Percentiles rank a stretch among this genome's conserved stretches.
These are phyloP conservation scores for Cottoperca gobio DNA, from an alignment of 2,797 vertebrate genomes.

Conservation along the genomic window DNA sequence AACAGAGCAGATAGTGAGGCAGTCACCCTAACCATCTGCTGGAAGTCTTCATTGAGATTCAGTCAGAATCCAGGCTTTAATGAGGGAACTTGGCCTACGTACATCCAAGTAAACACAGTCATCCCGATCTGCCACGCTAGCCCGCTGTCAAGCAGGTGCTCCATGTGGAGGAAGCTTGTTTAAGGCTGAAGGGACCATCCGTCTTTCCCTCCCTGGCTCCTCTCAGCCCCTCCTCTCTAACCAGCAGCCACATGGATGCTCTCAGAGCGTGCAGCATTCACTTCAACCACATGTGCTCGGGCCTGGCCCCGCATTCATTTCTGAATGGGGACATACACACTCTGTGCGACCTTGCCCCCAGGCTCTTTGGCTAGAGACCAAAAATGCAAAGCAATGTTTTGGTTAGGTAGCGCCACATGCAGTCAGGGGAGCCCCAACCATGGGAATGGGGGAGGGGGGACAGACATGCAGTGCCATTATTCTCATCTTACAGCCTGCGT, in stretches of 20 bases:
- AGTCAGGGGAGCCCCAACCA: constrained; percentile 44
- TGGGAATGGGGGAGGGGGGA: background rate
- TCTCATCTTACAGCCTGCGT: background rate
- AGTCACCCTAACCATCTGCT: constrained; percentile 26
- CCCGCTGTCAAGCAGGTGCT: constrained; percentile 71
- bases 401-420: constrained; percentile 65
- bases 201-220: constrained; percentile 47
- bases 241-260: constrained; percentile 44
- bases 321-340: constrained; percentile 36
- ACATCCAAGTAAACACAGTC: constrained; percentile 73
- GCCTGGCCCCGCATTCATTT: constrained; percentile 46
- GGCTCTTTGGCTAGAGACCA: constrained; percentile 57
- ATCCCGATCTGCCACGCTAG: constrained; percentile 50
- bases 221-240: constrained; percentile 38
- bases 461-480: background rate
- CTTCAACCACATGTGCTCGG: constrained; percentile 26
- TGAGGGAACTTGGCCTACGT: constrained; percentile 64
- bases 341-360: constrained; percentile 29
- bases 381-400: constrained; percentile 77
- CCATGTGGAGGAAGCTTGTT: constrained; percentile 69
- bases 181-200: constrained; percentile 58
- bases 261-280: constrained; percentile 46
- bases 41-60: constrained; percentile 73
- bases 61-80: constrained; percentile 53
- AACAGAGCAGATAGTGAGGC: background rate